phyloP scores from a whole-genome alignment of 2,888 invertebrate genomes.

The Xestia rhomboidea region DNA sequence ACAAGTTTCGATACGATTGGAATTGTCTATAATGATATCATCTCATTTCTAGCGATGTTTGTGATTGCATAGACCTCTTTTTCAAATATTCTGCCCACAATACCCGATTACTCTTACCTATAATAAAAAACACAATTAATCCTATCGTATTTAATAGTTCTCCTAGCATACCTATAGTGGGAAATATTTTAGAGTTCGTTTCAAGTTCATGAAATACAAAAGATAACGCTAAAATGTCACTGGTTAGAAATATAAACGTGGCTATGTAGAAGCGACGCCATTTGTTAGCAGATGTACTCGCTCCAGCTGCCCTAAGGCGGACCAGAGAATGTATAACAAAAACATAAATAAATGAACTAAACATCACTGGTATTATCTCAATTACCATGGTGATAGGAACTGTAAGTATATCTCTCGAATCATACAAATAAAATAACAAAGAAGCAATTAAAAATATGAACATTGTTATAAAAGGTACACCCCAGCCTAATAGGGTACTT shows the following conservation, averaged over 20 bases:
- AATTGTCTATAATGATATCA: background rate
- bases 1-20: background rate
- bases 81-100: conserved; percentile 23
- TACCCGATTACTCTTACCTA: conserved; percentile 19
- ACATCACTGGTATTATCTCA: background rate
- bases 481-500: conserved; percentile 23
- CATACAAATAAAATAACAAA: background rate
- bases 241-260: conserved; percentile 31
- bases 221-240: conserved; percentile 9
- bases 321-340: conserved; percentile 14
- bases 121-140: conserved; percentile 16
- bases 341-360: conserved; percentile 13
- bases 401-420: conserved; percentile 9
- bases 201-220: background rate
- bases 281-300: conserved; percentile 5
- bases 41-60: background rate
- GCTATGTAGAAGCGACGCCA: conserved; percentile 28
- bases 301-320: background rate
- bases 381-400: background rate
- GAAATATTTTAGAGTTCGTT: background rate
- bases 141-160: conserved; percentile 16
- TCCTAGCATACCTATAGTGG: background rate
- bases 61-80: background rate
- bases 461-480: conserved; percentile 2
- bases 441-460: background rate